Conservation (phyloP, 2,888 invertebrate species). For the Frankliniella intonsa region DNA sequence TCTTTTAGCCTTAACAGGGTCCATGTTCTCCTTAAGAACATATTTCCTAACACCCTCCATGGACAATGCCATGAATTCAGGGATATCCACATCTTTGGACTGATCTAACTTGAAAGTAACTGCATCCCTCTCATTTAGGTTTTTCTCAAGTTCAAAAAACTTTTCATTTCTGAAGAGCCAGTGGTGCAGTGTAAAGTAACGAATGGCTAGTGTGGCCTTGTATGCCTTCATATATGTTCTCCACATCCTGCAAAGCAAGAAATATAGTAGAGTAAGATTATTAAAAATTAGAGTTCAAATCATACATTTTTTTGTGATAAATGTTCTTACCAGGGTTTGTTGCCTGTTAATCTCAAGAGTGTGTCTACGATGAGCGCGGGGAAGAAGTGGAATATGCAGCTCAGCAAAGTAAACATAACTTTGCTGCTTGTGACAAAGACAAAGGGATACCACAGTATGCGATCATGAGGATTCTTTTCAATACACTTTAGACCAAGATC, state of each 20-base stretch:
- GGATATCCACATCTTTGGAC: not conserved
- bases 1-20: not conserved
- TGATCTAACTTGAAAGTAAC: not conserved
- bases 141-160: conserved; percentile 50
- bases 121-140: conserved; percentile 49
- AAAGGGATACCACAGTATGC: conserved; percentile 62
- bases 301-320: not conserved
- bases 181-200: conserved; percentile 66
- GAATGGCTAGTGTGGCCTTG: conserved; percentile 63
- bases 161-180: conserved; percentile 70
- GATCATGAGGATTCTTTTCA: conserved; percentile 59
- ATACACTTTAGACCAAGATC: not conserved
- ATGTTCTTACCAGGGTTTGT: conserved; percentile 61
- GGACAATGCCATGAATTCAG: conserved; percentile 9
- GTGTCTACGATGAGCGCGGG: conserved; percentile 72
- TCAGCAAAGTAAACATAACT: conserved; percentile 60
- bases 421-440: conserved; percentile 53
- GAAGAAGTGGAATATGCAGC: conserved; percentile 68
- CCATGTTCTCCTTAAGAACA: not conserved
- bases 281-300: not conserved
- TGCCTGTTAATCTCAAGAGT: conserved; percentile 58
- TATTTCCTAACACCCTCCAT: conserved; percentile 12
- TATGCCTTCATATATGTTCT: conserved; percentile 73
- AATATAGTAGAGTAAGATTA: too few relatives aligned
- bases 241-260: conserved; percentile 56